Conservation (phyloP, 2,888 invertebrate species). For the Uropetala carovei region DNA sequence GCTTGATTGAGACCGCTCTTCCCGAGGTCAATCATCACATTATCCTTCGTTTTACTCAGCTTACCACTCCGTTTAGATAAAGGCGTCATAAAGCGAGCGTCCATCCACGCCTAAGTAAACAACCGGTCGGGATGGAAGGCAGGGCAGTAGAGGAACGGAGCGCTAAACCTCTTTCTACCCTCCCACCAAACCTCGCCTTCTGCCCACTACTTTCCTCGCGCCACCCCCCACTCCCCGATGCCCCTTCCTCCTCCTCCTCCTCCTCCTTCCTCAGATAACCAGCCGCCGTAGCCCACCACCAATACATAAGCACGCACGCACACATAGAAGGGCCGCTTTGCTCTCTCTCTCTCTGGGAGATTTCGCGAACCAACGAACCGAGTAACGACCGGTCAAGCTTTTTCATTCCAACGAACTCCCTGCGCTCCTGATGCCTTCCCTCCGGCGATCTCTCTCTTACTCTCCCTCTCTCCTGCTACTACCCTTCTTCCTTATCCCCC, state of each 20-base stretch:
- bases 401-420: slow-evolving; percentile 41
- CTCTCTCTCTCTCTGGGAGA: slow-evolving; percentile 27
- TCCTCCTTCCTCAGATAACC: not conserved
- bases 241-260: not conserved
- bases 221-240: not conserved
- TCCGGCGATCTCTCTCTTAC: no score
- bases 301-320: slow-evolving; percentile 24
- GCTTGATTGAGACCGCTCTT: slow-evolving; percentile 10
- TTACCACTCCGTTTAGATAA: slow-evolving; percentile 16
- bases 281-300: slow-evolving; percentile 1
- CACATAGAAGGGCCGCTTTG: not conserved
- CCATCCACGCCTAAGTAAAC: slow-evolving; percentile 25
- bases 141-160: not conserved
- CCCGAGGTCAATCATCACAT: slow-evolving; percentile 10
- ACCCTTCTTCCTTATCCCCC: not conserved
- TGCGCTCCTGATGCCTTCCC: not conserved
- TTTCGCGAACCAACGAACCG: slow-evolving; percentile 43
- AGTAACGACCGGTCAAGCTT: slow-evolving; percentile 49
- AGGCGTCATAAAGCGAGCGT: not conserved
- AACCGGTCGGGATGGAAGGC: not conserved
- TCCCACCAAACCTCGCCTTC: no score
- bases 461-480: not conserved
- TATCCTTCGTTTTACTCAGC: slow-evolving; percentile 33
- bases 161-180: no score
- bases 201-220: not conserved